Conservation (phyloP, 2,888 invertebrate genomes). For the Scaptomyza flava region DNA sequence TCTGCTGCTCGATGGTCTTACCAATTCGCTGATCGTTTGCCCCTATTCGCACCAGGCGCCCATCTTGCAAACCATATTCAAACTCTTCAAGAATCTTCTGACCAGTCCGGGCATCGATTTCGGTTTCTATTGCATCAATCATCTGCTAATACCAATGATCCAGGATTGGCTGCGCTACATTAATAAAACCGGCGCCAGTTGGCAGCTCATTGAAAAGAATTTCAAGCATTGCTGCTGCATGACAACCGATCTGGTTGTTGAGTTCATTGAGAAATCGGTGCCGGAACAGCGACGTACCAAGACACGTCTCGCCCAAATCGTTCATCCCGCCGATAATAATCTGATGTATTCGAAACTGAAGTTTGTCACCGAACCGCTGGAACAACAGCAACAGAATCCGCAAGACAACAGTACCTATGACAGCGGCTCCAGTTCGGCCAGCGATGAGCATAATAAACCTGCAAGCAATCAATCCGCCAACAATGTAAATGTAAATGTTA, state of each 20-base stretch:
- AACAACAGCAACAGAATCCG: slow-evolving; percentile 44
- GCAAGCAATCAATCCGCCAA: slow-evolving; percentile 6
- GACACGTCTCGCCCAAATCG: slow-evolving; percentile 81
- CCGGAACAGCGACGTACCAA: slow-evolving; percentile 74
- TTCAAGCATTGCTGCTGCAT: slow-evolving; percentile 98
- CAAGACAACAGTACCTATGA: slow-evolving; percentile 54
- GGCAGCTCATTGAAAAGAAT: slow-evolving; percentile 92
- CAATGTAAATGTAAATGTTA: slow-evolving; percentile 6
- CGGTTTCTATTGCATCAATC: slow-evolving; percentile 96
- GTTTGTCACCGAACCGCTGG: slow-evolving; percentile 80
- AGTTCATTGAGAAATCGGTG: slow-evolving; percentile 90
- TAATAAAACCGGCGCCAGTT: slow-evolving; percentile 89
- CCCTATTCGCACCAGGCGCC: slow-evolving; percentile 95
- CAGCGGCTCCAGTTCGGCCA: slow-evolving; percentile 49
- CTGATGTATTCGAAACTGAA: slow-evolving; percentile 82
- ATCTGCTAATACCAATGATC: slow-evolving; percentile 94
- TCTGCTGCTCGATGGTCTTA: slow-evolving; percentile 93
- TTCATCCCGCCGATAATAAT: slow-evolving; percentile 84
- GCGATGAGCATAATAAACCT: slow-evolving; percentile 43
- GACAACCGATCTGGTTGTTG: slow-evolving; percentile 95
- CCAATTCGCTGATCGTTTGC: slow-evolving; percentile 92
- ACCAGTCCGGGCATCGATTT: slow-evolving; percentile 94
- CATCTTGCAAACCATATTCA: slow-evolving; percentile 94
- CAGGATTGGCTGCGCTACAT: slow-evolving; percentile 95
- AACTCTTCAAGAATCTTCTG: slow-evolving; percentile 90